A percentile compares a stretch with the other conserved stretches of the same genome.
phyloP scores from a whole-genome alignment of 1,140 invertebrate genomes.

The Dendroctonus ponderosae region DNA sequence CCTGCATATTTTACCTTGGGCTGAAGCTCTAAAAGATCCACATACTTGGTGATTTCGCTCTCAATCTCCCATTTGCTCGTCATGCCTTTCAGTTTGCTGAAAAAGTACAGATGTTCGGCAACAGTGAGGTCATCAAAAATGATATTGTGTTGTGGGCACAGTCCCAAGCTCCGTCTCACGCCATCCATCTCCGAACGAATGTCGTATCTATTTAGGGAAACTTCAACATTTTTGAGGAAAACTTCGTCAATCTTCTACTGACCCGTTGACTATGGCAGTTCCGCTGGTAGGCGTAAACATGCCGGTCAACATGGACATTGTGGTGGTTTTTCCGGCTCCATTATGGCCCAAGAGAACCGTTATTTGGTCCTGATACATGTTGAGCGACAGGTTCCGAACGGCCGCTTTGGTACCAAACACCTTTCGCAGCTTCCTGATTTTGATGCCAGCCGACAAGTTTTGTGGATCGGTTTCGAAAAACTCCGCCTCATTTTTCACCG shows the following conservation, averaged over 20 bases:
- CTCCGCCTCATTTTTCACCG: constrained; percentile 21
- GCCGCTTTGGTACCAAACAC: constrained; percentile 60
- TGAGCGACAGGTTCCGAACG: constrained; percentile 56
- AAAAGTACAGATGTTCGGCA: constrained; percentile 86
- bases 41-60: constrained; percentile 60
- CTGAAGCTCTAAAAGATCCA: constrained; percentile 66
- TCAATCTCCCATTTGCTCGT: constrained; percentile 53
- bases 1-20: constrained; percentile 49
- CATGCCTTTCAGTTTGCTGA: constrained; percentile 74
- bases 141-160: constrained; percentile 95
- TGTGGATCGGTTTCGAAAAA: constrained; percentile 39
- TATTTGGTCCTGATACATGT: constrained; percentile 67
- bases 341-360: constrained; percentile 79
- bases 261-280: constrained; percentile 66
- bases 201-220: constrained; percentile 52
- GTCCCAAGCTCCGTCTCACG: constrained; percentile 70
- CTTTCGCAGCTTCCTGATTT: constrained; percentile 64
- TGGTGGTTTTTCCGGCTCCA: constrained; percentile 69
- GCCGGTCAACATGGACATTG: constrained; percentile 81
- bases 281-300: constrained; percentile 64
- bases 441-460: constrained; percentile 58
- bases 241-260: constrained; percentile 48
- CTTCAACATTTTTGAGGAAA: constrained; percentile 40
- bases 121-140: constrained; percentile 89
- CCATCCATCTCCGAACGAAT: constrained; percentile 59